Evolutionary conservation across 2,888 invertebrate genomes (phyloP).

Genomic region (Fragum fragum): DNA sequence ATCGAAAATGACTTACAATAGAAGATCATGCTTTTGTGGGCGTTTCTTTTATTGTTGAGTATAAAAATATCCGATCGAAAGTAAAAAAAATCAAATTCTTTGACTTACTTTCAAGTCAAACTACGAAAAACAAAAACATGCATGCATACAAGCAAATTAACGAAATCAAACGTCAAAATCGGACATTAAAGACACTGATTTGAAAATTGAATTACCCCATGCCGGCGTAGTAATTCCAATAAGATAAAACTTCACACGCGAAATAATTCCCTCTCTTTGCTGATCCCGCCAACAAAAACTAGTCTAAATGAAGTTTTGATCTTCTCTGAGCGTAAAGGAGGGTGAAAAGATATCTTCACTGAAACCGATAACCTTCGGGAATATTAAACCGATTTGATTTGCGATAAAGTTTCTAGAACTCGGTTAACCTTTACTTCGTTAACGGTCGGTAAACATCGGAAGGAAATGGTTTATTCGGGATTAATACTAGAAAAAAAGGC

Average conservation of each 20-base stretch:
- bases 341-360: not conserved
- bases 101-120: no score
- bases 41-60: no score
- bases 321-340: not conserved
- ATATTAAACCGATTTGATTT: slow-evolving; percentile 21
- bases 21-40: no score
- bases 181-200: not conserved
- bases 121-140: no score
- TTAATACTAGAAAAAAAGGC: no score
- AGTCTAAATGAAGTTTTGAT: slow-evolving; percentile 7
- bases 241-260: slow-evolving; percentile 21
- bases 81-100: no score
- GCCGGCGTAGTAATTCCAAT: slow-evolving; percentile 2
- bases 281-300: not conserved
- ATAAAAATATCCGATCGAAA: no score
- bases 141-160: no score
- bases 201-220: slow-evolving; percentile 2
- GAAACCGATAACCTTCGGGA: slow-evolving; percentile 13
- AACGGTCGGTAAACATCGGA: slow-evolving; percentile 9
- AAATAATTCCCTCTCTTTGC: not conserved
- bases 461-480: no score
- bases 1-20: no score
- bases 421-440: not conserved
- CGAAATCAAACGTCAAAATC: no score
- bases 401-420: slow-evolving; percentile 14